These are phyloP conservation scores for Craterocephalus amniculus DNA, from an alignment of 2,797 vertebrate genomes.

Conservation along the genomic window DNA sequence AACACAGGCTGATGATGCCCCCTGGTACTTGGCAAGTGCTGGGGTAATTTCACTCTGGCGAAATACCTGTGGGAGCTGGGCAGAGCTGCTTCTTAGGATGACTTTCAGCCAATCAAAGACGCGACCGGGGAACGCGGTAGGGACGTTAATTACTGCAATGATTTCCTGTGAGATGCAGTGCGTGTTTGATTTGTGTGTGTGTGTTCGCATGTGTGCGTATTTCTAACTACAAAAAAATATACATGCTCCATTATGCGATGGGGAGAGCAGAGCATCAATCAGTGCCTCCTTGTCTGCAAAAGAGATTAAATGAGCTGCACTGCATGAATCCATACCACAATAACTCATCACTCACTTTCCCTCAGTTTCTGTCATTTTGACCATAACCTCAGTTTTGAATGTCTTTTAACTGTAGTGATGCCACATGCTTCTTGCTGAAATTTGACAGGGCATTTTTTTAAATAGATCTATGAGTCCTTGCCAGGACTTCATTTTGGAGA, in stretches of 20 bases:
- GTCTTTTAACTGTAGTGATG: slow-evolving; percentile 16
- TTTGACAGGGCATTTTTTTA: slow-evolving; percentile 2
- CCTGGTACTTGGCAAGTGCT: slow-evolving; percentile 50
- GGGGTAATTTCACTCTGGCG: slow-evolving; percentile 69
- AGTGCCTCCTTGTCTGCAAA: slow-evolving; percentile 53
- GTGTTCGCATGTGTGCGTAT: slow-evolving; percentile 34
- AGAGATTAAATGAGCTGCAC: slow-evolving; percentile 57
- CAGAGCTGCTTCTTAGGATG: slow-evolving; percentile 55
- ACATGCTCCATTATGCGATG: slow-evolving; percentile 38
- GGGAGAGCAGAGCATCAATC: slow-evolving; percentile 54
- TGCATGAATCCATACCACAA: slow-evolving; percentile 43
- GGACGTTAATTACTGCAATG: slow-evolving; percentile 74
- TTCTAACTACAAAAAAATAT: slow-evolving; percentile 42
- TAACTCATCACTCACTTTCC: slow-evolving; percentile 42
- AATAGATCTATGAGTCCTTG: slow-evolving; percentile 7
- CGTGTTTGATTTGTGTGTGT: slow-evolving; percentile 63
- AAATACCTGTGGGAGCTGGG: slow-evolving; percentile 66
- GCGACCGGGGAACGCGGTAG: slow-evolving; percentile 52
- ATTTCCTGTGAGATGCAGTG: slow-evolving; percentile 73
- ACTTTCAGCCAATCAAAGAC: slow-evolving; percentile 73
- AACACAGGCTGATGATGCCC: slow-evolving; percentile 73
- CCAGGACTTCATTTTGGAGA: slow-evolving; percentile 35
- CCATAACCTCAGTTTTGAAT: slow-evolving; percentile 21
- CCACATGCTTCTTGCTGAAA: slow-evolving; percentile 22
- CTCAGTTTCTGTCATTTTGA: slow-evolving; percentile 34